Evolutionary conservation across 2,888 invertebrate species (phyloP).

Genomic region (Eugnorisma glareosa): DNA sequence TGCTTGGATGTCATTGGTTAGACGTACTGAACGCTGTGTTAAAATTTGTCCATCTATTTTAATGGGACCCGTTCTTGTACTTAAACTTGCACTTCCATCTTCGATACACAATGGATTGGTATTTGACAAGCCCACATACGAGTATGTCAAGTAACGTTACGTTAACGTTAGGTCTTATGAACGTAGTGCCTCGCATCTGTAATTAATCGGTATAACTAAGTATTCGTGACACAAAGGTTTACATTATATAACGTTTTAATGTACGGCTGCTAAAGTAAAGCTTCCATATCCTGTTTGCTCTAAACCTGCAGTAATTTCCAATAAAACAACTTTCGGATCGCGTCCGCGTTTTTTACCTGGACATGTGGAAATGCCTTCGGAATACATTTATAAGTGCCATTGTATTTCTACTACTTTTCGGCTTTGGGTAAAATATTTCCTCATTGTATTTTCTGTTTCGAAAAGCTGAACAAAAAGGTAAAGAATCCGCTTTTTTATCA

Average conservation of each 20-base stretch:
- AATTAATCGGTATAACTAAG: too few species aligned
- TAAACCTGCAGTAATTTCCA: background rate
- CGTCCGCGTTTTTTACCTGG: constrained; percentile 65
- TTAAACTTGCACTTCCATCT: background rate
- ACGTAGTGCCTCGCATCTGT: background rate
- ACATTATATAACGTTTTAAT: background rate
- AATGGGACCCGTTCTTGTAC: background rate
- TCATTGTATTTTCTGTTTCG: background rate
- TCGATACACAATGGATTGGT: background rate
- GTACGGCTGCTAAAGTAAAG: background rate
- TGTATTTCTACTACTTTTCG: background rate
- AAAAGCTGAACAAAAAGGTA: background rate
- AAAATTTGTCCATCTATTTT: too few species aligned
- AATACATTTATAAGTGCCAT: constrained; percentile 34
- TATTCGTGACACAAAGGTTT: background rate
- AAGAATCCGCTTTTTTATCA: background rate
- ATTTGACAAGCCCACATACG: background rate
- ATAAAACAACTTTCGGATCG: constrained; percentile 45
- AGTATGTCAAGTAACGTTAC: background rate
- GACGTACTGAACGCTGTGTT: too few species aligned
- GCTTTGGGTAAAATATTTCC: background rate
- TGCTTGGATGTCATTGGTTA: too few species aligned
- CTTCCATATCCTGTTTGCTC: background rate
- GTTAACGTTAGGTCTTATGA: background rate
- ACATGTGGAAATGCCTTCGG: constrained; percentile 40